Percentiles rank a stretch among this genome's conserved stretches.
These are phyloP conservation scores for Drosophila aff. DNA, from an alignment of 1,140 invertebrate genomes.

Conservation along the genomic window DNA sequence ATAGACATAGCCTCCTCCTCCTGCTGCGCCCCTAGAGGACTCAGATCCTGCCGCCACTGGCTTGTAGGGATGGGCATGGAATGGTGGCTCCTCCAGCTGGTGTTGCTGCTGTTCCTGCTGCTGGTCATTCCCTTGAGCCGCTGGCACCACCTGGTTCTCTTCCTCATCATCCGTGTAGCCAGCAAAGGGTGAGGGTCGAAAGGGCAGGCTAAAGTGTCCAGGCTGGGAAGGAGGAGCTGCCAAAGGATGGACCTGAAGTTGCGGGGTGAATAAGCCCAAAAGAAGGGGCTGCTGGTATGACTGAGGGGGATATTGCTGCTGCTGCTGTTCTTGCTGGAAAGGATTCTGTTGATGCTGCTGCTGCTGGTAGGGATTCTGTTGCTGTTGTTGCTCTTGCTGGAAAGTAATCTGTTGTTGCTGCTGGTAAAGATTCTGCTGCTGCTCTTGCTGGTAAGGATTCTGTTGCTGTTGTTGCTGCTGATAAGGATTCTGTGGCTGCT, in stretches of 20 bases:
- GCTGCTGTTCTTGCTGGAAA: background rate
- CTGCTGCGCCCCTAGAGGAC: background rate
- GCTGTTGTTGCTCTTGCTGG: background rate
- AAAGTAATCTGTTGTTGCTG: background rate
- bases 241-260: slow-evolving; percentile 7
- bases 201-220: slow-evolving; percentile 35
- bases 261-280: slow-evolving; percentile 27
- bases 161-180: slow-evolving; percentile 42
- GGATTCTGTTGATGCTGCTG: background rate
- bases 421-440: background rate
- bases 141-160: background rate
- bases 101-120: background rate
- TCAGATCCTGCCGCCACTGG: slow-evolving; percentile 11
- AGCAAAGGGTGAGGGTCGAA: slow-evolving; percentile 43
- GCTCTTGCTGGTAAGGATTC: background rate
- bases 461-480: background rate
- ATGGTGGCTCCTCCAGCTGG: slow-evolving; percentile 13
- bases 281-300: slow-evolving; percentile 9
- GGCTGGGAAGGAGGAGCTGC: slow-evolving; percentile 17
- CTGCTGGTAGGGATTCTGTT: background rate
- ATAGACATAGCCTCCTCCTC: slow-evolving; percentile 30
- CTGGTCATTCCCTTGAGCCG: background rate
- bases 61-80: slow-evolving; percentile 19
- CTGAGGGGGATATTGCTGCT: background rate
- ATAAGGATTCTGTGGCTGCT: background rate